Evolutionary conservation across 2,797 vertebrate genomes (phyloP), one percentile per base, ranked within the genome.

Genomic region (Benthosema pterotum): DNA sequence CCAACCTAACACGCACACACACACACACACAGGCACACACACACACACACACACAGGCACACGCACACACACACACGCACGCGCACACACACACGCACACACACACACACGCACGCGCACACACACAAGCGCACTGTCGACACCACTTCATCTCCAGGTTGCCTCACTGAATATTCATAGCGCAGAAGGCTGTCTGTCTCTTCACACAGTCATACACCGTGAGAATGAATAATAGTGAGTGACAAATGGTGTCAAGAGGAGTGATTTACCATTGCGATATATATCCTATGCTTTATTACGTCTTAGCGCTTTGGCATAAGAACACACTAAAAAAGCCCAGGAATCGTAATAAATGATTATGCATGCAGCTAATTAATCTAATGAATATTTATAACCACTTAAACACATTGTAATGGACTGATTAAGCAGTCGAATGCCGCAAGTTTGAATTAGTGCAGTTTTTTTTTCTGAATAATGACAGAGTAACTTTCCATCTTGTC

Each of bases 301-400:
- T 87, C 76, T 38, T 84, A 86, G 87, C 86, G 73, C 79, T 59
- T 75, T 82, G 79, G 80, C 78, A 78, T 80, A 85, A 71, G 79
- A 86, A 83, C 75, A 83, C 75, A 79, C 84, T 77, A 87, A 76
- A 74, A 38, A 38, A 38, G n/a, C 32, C 84, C 60, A 85, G 72
- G 75, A 89, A 86, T 88, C 82, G 88, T 87, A 87, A 89, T 88
- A 90, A 90, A 91, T 91, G 85, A 91, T 89, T 91, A 89, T 91
- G 89, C 87, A 88, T 91, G 88, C 87, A 85, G 87, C 87, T 90
- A 91, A 91, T 90, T 90, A 90, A 89, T 89, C 86, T 86, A 85
- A 90, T 91, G 90, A 91, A 91, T 91, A 90, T 91, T 91, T 89
- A 91, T 91, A 90, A 91, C 86, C 87, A 90, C 90, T 91, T 91